Base-by-base conservation (phyloP, 2,888 invertebrate species). In the Agrilus cyanescens region DNA sequence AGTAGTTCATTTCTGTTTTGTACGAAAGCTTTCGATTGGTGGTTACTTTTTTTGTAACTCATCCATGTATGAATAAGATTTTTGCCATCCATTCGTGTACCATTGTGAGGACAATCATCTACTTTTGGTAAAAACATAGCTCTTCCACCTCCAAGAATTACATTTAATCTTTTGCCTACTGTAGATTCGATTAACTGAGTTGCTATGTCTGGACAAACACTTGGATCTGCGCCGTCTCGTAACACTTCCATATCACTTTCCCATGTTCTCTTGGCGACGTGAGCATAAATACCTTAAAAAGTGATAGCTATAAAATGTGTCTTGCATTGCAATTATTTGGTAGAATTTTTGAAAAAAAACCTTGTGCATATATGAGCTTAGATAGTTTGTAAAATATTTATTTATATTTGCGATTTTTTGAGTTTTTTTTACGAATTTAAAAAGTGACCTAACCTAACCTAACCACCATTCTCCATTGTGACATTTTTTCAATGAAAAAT, bases 91-190 rank as follows among this genome's bases (percentile, higher is more conserved):
- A 67, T 55, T 12, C 85, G 65, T 41, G 66, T 65, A 0, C 85
- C 82, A 3, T 18, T 12, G 4, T 67, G 62, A 16, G 70, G 71
- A 38, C 69, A 70, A 1, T 71, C 71, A 58, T 71, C 76, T 43
- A 53, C 51, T 0, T 54, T 56, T 0, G 81, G 79, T 2, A 80
- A 59, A 48, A 88, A 76, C 51, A 80, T 76, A 2, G 66, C 63
- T 3, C 81, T 68, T 0, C 87, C 88, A 6, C 88, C 87, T 0
- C 87, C 88, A 60, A 87, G 67, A 36, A 87, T 76, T 0, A 86
- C 85, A 64, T 82, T 81, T 15, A 84, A 73, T 39, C 78, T 71
- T 32, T 67, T 68, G 0, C 86, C 86, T 38, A 84, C 80, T n/a
- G 74, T 70, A 12, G 73, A 70, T 36, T 72, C 72, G 3, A 88